Evolutionary conservation across 2,113 vertebrate species (phyloP).

Genomic region (Eptatretus burgeri): DNA sequence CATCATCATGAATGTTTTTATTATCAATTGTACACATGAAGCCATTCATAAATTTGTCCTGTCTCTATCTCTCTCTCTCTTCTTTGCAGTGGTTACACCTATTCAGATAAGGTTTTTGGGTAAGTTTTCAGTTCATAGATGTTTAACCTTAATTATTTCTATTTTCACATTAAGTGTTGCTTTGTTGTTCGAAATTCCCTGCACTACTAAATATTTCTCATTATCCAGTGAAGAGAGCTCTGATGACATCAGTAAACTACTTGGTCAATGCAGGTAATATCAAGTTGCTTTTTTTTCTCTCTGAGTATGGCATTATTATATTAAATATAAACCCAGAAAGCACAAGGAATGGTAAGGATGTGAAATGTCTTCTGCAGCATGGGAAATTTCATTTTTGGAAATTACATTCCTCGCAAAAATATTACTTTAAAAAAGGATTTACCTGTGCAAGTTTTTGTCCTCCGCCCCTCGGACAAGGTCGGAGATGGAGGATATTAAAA

Average conservation of each 20-base stretch:
- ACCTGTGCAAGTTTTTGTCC: neutral
- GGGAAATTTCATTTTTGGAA: too few relatives aligned
- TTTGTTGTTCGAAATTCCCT: neutral
- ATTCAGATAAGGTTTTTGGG: constrained; percentile 89
- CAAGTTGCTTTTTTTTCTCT: accelerated
- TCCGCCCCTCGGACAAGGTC: too few relatives aligned
- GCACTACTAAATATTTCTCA: constrained; percentile 9
- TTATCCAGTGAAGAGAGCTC: constrained; percentile 76
- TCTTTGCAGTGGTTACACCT: constrained; percentile 37
- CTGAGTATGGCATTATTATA: too few relatives aligned
- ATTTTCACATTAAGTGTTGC: neutral
- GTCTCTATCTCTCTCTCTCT: constrained; percentile 5
- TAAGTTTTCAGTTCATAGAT: constrained; percentile 15
- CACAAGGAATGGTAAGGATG: too few relatives aligned
- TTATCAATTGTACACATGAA: neutral
- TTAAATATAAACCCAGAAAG: too few relatives aligned
- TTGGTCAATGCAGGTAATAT: constrained; percentile 66
- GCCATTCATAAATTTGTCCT: neutral
- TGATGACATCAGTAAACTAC: constrained; percentile 78
- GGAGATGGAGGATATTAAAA: too few relatives aligned
- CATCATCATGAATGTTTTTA: neutral
- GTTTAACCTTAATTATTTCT: constrained; percentile 3
- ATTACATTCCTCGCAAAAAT: too few relatives aligned
- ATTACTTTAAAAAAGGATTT: neutral
- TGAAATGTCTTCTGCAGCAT: too few relatives aligned